Conservation (phyloP, 1,140 invertebrate genomes). For the Megalonaias nervosa region DNA sequence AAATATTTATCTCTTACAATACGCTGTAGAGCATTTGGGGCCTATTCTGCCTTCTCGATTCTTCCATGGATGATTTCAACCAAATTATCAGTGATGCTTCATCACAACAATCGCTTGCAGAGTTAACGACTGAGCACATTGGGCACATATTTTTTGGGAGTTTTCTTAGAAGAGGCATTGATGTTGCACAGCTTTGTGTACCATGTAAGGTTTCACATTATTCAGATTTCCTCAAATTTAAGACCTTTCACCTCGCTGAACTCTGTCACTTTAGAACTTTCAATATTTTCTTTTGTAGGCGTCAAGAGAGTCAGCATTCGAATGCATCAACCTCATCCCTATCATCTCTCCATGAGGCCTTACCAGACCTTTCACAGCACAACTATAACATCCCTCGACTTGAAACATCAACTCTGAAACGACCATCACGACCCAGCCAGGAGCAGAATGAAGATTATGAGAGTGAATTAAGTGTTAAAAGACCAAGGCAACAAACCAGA, state of each 20-base stretch:
- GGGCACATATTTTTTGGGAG: too few species aligned
- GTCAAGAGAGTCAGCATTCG: slow-evolving; percentile 53
- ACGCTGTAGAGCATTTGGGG: too few species aligned
- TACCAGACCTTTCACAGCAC: slow-evolving; percentile 41
- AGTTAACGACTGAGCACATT: too few species aligned
- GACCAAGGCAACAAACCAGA: slow-evolving; percentile 12
- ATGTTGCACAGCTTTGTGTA: too few species aligned
- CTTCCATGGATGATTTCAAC: too few species aligned
- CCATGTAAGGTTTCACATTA: too few species aligned
- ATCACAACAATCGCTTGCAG: too few species aligned
- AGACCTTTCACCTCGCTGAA: neutral
- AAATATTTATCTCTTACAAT: too few species aligned
- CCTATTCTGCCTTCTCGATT: too few species aligned
- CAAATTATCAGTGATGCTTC: too few species aligned
- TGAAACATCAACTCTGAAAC: slow-evolving; percentile 43
- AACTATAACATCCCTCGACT: slow-evolving; percentile 45
- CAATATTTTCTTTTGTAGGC: slow-evolving; percentile 27
- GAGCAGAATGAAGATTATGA: slow-evolving; percentile 20
- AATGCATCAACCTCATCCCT: slow-evolving; percentile 50
- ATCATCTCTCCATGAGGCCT: slow-evolving; percentile 41
- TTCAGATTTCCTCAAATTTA: neutral
- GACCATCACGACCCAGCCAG: slow-evolving; percentile 38
- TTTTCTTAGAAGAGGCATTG: too few species aligned
- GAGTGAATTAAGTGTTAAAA: slow-evolving; percentile 5
- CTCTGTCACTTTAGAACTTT: too few species aligned